Base-by-base conservation (phyloP, 2,113 vertebrate species). In the Psettodes erumei region DNA sequence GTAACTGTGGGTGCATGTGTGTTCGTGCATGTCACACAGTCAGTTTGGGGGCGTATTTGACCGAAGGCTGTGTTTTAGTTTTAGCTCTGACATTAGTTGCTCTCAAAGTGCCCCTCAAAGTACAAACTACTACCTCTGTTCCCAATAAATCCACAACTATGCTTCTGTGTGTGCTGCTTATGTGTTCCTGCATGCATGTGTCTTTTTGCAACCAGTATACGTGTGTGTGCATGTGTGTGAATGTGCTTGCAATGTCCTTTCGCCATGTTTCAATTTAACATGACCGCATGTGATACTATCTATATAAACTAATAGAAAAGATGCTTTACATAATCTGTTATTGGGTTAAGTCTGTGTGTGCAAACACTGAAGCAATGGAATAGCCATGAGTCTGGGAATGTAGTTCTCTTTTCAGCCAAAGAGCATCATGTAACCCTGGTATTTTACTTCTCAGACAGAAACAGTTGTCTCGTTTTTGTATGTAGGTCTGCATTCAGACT, bases 71-170 rank as follows among this genome's bases (percentile, higher is more conserved):
- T 82, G 71, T 61, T 92, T 90, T 75, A 75, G 73, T 82, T 87
- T 79, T 69, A 85, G 63, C 72, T 82, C 86, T 87, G 80, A 88
- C 81, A 88, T 90, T 90, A 85, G 81, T 67, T 66, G 43, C 70
- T 84, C 77, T 82, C 56, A 79, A 82, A 89, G 71, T 70, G 53
- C 78, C 65, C 30, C 71, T 83, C 63, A 83, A 85, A 82, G 74
- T 65, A 71, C 67, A 81, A 85, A 88, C 59, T 45, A 78, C 77
- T 71, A 66, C 74, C 70, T 78, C 54, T 79, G 76, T 18, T 50
- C 25, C 84, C 65, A 45, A 40, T 84, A 91, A 90, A 88, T 48
- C 65, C 47, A 70, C 43, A 56, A 71, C 61, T 71, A 28, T 42
- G 65, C 56, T 50, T 40, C 45, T 82, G 50, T 71, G 75, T 58